Conservation (phyloP, 2,797 vertebrate genomes). For the Jordanella pulchra region DNA sequence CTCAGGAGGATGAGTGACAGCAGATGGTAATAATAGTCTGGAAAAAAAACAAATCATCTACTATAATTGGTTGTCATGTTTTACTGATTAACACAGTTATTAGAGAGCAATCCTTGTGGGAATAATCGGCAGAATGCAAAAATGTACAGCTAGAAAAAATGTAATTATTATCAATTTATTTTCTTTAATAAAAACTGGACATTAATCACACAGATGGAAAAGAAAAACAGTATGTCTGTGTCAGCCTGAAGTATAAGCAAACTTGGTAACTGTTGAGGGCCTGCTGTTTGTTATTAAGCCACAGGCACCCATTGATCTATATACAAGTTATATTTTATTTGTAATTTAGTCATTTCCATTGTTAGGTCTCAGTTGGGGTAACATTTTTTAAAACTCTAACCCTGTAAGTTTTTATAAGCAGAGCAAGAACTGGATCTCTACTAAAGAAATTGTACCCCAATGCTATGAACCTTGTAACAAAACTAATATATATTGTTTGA, state of each 20-base stretch:
- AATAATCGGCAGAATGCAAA: conserved; percentile 33
- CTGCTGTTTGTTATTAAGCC: background rate
- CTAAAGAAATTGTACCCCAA: no score
- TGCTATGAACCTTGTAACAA: no score
- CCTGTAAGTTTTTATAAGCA: no score
- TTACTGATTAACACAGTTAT: conserved; percentile 55
- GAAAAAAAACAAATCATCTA: conserved; percentile 17
- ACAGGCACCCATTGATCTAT: background rate
- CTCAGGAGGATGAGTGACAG: conserved; percentile 36
- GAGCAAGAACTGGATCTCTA: no score
- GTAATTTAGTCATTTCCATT: background rate
- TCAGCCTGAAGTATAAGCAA: background rate
- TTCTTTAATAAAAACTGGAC: background rate
- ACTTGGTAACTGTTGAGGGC: background rate
- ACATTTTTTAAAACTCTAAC: no score
- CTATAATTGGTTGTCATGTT: conserved; percentile 44
- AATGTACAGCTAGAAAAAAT: conserved; percentile 9
- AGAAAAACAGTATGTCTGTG: background rate
- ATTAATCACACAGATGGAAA: background rate
- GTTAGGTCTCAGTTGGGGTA: background rate
- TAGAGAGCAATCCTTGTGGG: conserved; percentile 51
- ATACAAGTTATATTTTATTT: background rate
- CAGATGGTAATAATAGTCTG: conserved; percentile 36
- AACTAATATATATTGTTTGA: no score
- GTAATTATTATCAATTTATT: background rate